Evolutionary conservation across 2,888 invertebrate species (phyloP), one percentile per base, ranked within the genome.

Genomic region (Polietes domitor): DNA sequence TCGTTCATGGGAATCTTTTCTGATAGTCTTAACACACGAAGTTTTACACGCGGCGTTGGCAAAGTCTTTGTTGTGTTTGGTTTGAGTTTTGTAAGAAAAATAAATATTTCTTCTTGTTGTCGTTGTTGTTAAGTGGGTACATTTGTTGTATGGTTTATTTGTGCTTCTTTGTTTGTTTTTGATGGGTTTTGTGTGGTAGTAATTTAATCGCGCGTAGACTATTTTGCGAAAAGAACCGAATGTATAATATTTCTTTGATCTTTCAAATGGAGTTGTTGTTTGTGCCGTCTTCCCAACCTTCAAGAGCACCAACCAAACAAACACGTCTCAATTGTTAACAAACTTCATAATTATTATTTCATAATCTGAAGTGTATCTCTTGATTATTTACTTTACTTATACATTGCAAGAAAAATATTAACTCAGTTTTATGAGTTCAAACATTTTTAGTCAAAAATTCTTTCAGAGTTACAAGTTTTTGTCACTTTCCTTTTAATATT

Each of bases 1-100:
- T n/a, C n/a, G 72, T 73, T 75, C 80, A 77, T 83, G 83, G 80
- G 83, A 83, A 80, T 58, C 43, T 80, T 74, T 77, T 19, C 10
- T 47, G 32, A 0, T 71, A 37, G 24, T 75, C 43, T 74, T 65
- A 9, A 55, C 21, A 50, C n/a, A n/a, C n/a, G n/a, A 47, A 50
- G 53, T 53, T 61, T 41, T 19, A 50, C 55, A 58, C 6, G 17
- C 15, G 17, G 70, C 71, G 71, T n/a, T n/a, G n/a, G n/a, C n/a
- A n/a, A 73, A 75, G 76, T 82, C 58, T 79, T 76, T 70, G 73
- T 74, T 78, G 53, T 75, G 63, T 75, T 6, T 82, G 47, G 19
- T 28, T 37, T 43, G 26, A 55, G 63, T 32, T 77, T 70, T 41
- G 58, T 61, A 37, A 37, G 37, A 37, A 37, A 77, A 74, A 77